phyloP scores from a whole-genome alignment of 92 coral and sea anemone species.

The Chrysogorgia sp. region DNA sequence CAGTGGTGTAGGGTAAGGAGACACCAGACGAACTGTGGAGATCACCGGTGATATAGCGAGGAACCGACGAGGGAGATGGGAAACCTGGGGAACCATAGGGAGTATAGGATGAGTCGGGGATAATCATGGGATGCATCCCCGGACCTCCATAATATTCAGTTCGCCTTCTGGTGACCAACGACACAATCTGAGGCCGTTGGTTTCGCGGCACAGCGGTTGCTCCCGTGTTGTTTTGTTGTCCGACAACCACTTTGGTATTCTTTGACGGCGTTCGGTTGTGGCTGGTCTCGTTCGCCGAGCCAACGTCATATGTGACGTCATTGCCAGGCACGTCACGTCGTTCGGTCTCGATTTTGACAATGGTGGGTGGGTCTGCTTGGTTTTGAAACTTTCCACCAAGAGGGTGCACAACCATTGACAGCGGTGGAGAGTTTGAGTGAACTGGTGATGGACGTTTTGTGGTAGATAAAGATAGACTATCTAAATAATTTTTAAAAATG shows the following conservation, averaged over 20 bases:
- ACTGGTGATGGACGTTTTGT: neutral
- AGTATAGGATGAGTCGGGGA: conserved; percentile 2
- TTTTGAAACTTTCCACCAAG: neutral
- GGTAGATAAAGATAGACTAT: neutral
- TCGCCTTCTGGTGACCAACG: neutral
- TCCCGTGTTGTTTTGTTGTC: conserved; percentile 13
- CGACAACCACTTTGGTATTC: conserved; percentile 10
- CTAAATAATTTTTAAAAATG: neutral
- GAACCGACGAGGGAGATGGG: neutral
- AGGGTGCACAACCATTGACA: conserved; percentile 17
- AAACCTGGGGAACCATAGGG: neutral
- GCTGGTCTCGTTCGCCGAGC: neutral
- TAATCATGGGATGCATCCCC: neutral
- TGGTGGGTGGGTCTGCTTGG: conserved; percentile 5
- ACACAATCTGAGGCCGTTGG: neutral
- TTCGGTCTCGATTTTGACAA: conserved; percentile 29
- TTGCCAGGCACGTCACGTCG: neutral
- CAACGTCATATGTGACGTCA: neutral
- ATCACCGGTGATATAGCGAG: conserved; percentile 22
- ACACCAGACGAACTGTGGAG: conserved; percentile 28
- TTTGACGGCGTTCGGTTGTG: conserved; percentile 7
- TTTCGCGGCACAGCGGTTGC: neutral
- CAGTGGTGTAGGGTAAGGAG: conserved; percentile 62
- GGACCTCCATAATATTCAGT: neutral
- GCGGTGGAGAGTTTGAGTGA: conserved; percentile 25